Percentiles rank a stretch among this genome's conserved stretches.
Evolutionary conservation across 2,888 invertebrate species (phyloP).

Genomic region (Nemotelus pantherinus): DNA sequence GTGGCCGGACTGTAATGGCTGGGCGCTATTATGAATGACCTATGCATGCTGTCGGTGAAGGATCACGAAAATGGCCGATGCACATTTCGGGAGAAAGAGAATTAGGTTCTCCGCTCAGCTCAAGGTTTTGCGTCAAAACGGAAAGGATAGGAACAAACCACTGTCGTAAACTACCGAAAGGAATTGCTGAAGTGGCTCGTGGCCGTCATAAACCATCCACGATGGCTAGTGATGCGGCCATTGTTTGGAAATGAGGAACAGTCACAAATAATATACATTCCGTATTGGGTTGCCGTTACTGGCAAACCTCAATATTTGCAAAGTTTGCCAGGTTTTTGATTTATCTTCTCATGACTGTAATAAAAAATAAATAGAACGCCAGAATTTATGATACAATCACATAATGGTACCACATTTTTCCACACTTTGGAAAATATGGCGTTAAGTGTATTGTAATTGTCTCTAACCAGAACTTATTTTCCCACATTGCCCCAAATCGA

Average conservation of each 20-base stretch:
- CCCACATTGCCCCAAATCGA: background rate
- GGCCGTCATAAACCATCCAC: constrained; percentile 31
- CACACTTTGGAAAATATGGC: no score
- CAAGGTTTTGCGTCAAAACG: no score
- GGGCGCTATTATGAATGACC: constrained; percentile 27
- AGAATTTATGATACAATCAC: no score
- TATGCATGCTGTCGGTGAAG: constrained; percentile 5
- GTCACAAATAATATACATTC: constrained; percentile 22
- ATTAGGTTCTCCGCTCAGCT: background rate
- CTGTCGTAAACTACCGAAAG: constrained; percentile 28
- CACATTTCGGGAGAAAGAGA: constrained; percentile 19
- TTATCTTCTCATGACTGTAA: no score
- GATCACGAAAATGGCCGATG: constrained; percentile 23
- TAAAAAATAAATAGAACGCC: no score
- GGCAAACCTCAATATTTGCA: background rate
- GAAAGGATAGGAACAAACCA: no score
- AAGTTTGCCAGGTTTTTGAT: no score
- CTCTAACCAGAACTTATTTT: no score
- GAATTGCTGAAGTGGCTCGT: constrained; percentile 31
- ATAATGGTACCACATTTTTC: no score
- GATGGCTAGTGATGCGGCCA: constrained; percentile 20
- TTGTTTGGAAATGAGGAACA: constrained; percentile 8
- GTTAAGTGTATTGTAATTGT: no score
- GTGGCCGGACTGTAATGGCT: constrained; percentile 18
- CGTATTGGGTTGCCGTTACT: background rate